Evolutionary conservation across 2,888 invertebrate genomes (phyloP).

Genomic region (Sesia bembeciformis): DNA sequence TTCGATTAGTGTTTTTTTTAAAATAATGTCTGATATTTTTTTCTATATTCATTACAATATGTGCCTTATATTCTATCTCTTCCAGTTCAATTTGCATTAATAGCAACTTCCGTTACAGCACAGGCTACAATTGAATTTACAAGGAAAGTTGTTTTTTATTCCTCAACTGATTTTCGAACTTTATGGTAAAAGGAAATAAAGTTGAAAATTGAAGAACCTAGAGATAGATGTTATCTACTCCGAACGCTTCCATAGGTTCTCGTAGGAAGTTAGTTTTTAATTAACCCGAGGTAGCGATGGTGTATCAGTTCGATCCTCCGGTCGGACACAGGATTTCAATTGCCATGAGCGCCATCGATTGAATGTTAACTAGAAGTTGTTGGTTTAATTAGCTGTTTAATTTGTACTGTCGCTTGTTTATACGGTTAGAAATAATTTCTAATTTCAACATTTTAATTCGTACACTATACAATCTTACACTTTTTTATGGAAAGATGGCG

Average conservation of each 20-base stretch:
- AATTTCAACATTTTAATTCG: too few species aligned
- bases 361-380: conserved; percentile 10
- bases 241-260: conserved; percentile 2
- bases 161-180: neutral
- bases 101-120: conserved; percentile 1
- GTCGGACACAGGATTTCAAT: conserved; percentile 12
- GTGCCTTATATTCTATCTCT: conserved; percentile 1
- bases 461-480: too few species aligned
- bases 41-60: conserved; percentile 2
- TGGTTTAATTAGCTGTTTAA: too few species aligned
- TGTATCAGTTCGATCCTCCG: conserved; percentile 20
- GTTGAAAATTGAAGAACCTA: neutral
- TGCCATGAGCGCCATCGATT: conserved; percentile 14
- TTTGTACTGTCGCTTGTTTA: too few species aligned
- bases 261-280: conserved; percentile 15
- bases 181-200: neutral
- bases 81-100: conserved; percentile 2
- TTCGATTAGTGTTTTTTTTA: conserved; percentile 9
- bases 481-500: too few species aligned
- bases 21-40: conserved; percentile 7
- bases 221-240: conserved; percentile 6
- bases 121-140: conserved; percentile 7
- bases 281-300: conserved; percentile 16
- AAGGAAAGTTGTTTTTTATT: conserved; percentile 1
- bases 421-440: too few species aligned